These are phyloP conservation scores for Lingula anatina DNA, from an alignment of 2,888 invertebrate species.

Conservation along the genomic window DNA sequence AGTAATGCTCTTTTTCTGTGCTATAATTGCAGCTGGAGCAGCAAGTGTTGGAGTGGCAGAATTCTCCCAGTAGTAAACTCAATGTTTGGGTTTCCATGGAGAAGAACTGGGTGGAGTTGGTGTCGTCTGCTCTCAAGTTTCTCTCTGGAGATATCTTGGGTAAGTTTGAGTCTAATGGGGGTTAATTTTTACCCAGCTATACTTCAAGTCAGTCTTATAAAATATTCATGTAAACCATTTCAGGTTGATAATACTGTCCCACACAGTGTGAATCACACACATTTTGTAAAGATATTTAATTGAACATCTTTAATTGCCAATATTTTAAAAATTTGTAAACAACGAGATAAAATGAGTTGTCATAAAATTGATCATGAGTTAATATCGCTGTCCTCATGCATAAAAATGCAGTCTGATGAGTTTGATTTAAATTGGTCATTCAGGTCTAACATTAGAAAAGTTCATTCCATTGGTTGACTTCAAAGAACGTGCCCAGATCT, in stretches of 20 bases:
- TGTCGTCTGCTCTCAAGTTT: conserved; percentile 77
- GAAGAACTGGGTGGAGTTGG: conserved; percentile 60
- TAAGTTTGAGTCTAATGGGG: conserved; percentile 16
- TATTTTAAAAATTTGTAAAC: too few relatives aligned
- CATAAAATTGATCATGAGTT: too few relatives aligned
- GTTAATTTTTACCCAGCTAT: neutral
- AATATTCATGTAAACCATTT: too few relatives aligned
- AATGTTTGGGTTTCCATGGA: conserved; percentile 48
- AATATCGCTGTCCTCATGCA: too few relatives aligned
- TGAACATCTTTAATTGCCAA: too few relatives aligned
- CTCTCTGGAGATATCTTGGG: conserved; percentile 72
- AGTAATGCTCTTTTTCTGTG: too few relatives aligned
- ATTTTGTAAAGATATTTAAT: too few relatives aligned
- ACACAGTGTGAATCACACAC: too few relatives aligned
- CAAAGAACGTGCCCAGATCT: conserved; percentile 62
- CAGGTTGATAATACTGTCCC: too few relatives aligned
- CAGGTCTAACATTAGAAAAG: conserved; percentile 68
- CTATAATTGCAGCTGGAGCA: conserved; percentile 60
- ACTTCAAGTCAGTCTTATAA: neutral
- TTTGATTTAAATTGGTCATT: too few relatives aligned
- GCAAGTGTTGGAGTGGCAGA: conserved; percentile 51
- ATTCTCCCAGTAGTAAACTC: conserved; percentile 37
- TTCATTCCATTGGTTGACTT: conserved; percentile 85
- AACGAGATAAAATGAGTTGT: too few relatives aligned
- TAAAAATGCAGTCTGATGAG: too few relatives aligned